A percentile compares a stretch with the other conserved stretches of the same genome.
phyloP scores from a whole-genome alignment of 1,140 invertebrate species.

The Aphelenchoides besseyi region DNA sequence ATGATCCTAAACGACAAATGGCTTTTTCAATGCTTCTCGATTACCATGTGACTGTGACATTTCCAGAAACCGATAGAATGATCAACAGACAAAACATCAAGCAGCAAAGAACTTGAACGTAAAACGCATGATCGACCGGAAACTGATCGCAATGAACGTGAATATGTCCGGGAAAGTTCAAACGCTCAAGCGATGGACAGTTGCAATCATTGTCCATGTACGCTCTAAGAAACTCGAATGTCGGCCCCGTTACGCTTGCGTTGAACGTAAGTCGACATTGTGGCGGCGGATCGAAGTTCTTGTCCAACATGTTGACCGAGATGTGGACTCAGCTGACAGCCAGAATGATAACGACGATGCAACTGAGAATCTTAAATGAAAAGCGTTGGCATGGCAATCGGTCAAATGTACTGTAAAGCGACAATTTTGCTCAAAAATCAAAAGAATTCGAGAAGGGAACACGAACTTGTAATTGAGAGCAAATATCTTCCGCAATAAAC shows the following conservation, averaged over 20 bases:
- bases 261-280: neutral
- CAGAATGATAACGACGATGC: too few species aligned
- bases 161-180: neutral
- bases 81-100: slow-evolving; percentile 43
- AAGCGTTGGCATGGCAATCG: neutral
- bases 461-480: too few species aligned
- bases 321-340: neutral
- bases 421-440: too few species aligned
- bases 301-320: neutral
- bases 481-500: too few species aligned
- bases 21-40: neutral
- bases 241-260: neutral
- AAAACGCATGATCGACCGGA: slow-evolving; percentile 32
- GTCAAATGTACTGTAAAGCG: too few species aligned
- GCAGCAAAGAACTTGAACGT: slow-evolving; percentile 46
- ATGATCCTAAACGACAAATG: slow-evolving; percentile 47
- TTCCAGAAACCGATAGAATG: slow-evolving; percentile 41
- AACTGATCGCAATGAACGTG: slow-evolving; percentile 25
- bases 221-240: neutral
- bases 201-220: neutral
- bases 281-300: neutral
- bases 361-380: neutral
- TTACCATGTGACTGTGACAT: slow-evolving; percentile 51
- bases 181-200: neutral
- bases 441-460: neutral